Evolutionary conservation across 2,113 vertebrate genomes (phyloP), one percentile per base, ranked within the genome.

Genomic region (Mus musculus): DNA sequence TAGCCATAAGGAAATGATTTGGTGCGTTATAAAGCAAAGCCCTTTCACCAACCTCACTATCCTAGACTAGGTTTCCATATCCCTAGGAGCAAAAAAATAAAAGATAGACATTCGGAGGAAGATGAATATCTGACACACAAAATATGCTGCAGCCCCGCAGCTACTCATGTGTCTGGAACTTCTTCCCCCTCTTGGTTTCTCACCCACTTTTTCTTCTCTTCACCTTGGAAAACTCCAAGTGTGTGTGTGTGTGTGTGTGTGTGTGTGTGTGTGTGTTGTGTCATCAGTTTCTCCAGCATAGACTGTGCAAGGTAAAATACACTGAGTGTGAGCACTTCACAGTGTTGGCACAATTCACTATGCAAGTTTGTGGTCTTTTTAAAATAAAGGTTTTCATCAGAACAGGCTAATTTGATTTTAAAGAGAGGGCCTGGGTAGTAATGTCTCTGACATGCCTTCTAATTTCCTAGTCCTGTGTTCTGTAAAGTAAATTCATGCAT

Each of bases 1-100:
- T 80, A 91, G 59, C 90, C 97, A 97, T 97, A 95, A 97, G 97
- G 97, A 97, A 98, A 92, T 92, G n/a, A 97, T 98, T 96, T 78
- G 90, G 92, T 94, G 90, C 71, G n/a, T 92, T 96, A 89, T 93
- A 91, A 95, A 93, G 91, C 49, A 87, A 94, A 96, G 89, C 94
- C 63, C 94, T 97, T 80, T 88, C 90, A 90, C 81, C 93, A 95
- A 87, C 90, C 92, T 96, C 77, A n/a, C 77, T 71, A 42, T 95
- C 88, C 82, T 78, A 63, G 82, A n/a, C 89, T 61, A 20, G 39
- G 52, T 82, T 91, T 95, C 93, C 89, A 65, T 85, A 73, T 95
- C 63, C 91, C 91, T 96, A 26, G n/a, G 20, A 78, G 22, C 1
- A 36, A 28, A 20, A 17, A 39, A 28, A 20, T 13, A 56, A 56